A percentile compares a stretch with the other conserved stretches of the same genome.
Evolutionary conservation across 2,797 vertebrate species (phyloP).

Genomic region (Lepilemur septentrionalis): DNA sequence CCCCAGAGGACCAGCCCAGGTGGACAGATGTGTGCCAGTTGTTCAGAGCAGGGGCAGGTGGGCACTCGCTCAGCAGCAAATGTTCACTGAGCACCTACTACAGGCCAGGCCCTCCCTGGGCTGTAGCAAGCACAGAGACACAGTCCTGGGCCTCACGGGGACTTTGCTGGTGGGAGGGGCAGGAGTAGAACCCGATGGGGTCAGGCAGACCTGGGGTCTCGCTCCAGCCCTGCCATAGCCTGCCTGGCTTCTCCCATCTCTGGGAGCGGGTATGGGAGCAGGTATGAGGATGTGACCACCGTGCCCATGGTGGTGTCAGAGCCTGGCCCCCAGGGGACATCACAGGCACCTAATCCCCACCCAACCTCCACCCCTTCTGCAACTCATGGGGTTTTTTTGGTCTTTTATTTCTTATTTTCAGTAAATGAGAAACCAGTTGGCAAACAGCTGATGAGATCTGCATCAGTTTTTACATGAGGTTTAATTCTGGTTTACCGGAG

Average conservation of each 20-base stretch:
- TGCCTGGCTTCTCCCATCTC: not conserved
- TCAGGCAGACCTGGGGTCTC: too few relatives aligned
- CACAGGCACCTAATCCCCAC: accelerated
- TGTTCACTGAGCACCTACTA: not conserved
- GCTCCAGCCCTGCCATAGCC: not conserved
- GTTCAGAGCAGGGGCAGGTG: not conserved
- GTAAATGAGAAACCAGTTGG: not conserved
- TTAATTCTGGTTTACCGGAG: not conserved
- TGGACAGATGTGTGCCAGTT: not conserved
- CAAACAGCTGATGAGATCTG: not conserved
- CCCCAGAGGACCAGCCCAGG: not conserved
- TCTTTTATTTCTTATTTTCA: not conserved
- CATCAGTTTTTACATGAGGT: accelerated
- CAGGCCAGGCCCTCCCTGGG: too few relatives aligned
- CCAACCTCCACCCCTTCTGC: too few relatives aligned
- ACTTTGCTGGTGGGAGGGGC: not conserved
- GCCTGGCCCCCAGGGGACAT: not conserved
- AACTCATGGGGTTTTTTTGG: not conserved
- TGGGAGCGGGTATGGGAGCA: accelerated
- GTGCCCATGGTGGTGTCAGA: accelerated
- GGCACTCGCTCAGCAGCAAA: too few relatives aligned
- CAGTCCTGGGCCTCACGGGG: not conserved
- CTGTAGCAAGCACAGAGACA: not conserved
- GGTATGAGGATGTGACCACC: not conserved
- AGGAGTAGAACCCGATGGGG: not conserved